Evolutionary conservation across 2,888 invertebrate genomes (phyloP).

Genomic region (Luffia ferchaultella): DNA sequence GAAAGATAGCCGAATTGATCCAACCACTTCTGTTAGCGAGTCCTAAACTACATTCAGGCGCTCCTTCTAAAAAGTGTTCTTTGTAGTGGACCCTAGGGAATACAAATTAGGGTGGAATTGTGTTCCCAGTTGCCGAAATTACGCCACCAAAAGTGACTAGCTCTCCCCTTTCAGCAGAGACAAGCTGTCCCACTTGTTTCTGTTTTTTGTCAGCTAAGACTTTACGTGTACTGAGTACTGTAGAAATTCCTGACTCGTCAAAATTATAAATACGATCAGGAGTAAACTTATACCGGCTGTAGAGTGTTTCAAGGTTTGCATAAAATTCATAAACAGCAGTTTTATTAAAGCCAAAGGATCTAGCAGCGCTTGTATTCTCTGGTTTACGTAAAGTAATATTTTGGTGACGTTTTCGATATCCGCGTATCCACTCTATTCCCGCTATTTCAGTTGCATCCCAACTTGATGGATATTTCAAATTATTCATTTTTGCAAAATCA

Average conservation of each 20-base stretch:
- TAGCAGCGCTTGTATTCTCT: conserved; percentile 22
- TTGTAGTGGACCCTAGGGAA: conserved; percentile 12
- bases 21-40: conserved; percentile 20
- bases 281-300: conserved; percentile 11
- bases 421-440: conserved; percentile 11
- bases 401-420: conserved; percentile 2
- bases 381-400: conserved; percentile 20
- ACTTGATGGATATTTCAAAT: not conserved
- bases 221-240: conserved; percentile 18
- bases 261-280: conserved; percentile 14
- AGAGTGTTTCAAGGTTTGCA: conserved; percentile 13
- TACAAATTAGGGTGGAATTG: conserved; percentile 17
- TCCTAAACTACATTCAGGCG: too few species aligned
- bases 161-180: not conserved
- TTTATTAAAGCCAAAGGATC: conserved; percentile 22
- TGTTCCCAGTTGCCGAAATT: conserved; percentile 11
- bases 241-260: conserved; percentile 19
- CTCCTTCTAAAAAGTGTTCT: conserved; percentile 12
- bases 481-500: conserved; percentile 1
- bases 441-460: conserved; percentile 8
- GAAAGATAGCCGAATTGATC: conserved; percentile 18
- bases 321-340: conserved; percentile 16
- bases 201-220: conserved; percentile 15
- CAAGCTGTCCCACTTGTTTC: conserved; percentile 14
- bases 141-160: too few species aligned